These are phyloP conservation scores for Propithecus deckenii DNA, from an alignment of 2,797 vertebrate species.

Conservation along the genomic window DNA sequence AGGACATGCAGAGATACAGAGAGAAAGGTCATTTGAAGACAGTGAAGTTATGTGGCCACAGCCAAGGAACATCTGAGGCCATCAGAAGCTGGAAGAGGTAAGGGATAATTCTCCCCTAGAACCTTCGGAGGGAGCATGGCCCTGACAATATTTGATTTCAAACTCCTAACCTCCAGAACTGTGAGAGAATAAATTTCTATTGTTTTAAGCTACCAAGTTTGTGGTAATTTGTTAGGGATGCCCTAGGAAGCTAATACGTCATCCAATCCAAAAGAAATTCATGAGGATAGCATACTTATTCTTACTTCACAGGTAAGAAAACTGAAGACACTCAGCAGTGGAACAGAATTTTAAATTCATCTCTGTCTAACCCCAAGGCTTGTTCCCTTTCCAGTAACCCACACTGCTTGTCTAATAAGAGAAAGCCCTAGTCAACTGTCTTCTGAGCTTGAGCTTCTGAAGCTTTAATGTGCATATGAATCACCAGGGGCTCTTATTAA, in stretches of 20 bases:
- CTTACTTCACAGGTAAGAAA: background rate
- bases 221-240: background rate
- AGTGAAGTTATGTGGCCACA: background rate
- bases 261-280: background rate
- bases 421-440: background rate
- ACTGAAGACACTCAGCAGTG: background rate
- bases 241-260: background rate
- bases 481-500: background rate
- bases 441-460: background rate
- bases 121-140: background rate
- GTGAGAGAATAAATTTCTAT: background rate
- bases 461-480: background rate
- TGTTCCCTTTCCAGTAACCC: background rate
- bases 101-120: background rate
- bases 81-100: background rate
- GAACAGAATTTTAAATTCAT: conserved; percentile 24
- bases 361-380: background rate
- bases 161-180: background rate
- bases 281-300: background rate
- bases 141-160: background rate
- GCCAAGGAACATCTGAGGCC: background rate
- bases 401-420: background rate
- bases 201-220: background rate
- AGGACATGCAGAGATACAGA: background rate
- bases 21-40: background rate